phyloP scores from a whole-genome alignment of 1,140 invertebrate genomes.

The Araneus ventricosus region DNA sequence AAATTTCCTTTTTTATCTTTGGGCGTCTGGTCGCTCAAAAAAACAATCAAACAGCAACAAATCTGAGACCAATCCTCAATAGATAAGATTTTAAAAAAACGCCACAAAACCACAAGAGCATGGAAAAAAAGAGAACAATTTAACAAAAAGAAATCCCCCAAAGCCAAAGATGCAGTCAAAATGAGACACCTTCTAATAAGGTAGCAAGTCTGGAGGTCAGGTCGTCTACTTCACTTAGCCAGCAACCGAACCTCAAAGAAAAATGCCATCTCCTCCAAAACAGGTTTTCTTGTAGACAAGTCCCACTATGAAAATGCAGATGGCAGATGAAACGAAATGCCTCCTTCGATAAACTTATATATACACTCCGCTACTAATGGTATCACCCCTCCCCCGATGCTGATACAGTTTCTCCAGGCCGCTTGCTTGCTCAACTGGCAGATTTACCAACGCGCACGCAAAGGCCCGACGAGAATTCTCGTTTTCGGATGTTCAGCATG shows the following conservation, averaged over 20 bases:
- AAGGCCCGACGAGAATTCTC: not conserved
- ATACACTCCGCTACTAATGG: not conserved
- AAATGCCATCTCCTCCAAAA: constrained; percentile 56
- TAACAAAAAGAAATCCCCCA: constrained; percentile 5
- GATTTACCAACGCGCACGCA: not conserved
- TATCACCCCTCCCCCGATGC: not conserved
- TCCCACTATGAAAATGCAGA: constrained; percentile 54
- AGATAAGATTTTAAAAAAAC: not conserved
- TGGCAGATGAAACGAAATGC: constrained; percentile 20
- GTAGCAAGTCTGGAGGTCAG: constrained; percentile 57
- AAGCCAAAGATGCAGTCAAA: constrained; percentile 46
- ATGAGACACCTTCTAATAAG: constrained; percentile 69
- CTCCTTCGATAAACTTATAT: not conserved
- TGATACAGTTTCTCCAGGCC: not conserved
- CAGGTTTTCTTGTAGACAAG: constrained; percentile 55
- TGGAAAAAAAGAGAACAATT: not conserved
- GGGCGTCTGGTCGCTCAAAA: not conserved
- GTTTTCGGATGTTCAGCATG: not conserved
- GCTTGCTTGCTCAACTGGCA: not conserved
- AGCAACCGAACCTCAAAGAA: not conserved
- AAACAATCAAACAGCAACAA: not conserved
- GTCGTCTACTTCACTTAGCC: constrained; percentile 41
- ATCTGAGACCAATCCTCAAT: not conserved
- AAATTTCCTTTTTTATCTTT: not conserved
- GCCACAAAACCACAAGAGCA: not conserved